A percentile compares a stretch with the other conserved stretches of the same genome.
These are phyloP conservation scores for Andrena haemorrhoa DNA, from an alignment of 2,888 invertebrate genomes.

Conservation along the genomic window DNA sequence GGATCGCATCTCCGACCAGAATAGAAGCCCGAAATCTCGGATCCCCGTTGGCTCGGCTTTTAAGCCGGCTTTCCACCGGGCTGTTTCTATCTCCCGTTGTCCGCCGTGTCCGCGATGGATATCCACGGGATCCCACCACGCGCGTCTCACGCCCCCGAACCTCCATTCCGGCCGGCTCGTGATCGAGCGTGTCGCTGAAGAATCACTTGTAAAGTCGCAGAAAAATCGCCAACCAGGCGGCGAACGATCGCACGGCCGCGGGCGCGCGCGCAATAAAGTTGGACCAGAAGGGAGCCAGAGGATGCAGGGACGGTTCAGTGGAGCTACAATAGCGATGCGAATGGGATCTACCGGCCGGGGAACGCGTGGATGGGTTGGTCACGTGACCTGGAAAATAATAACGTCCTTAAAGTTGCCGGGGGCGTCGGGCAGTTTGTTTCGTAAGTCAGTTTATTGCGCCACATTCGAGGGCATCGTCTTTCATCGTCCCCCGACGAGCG, in stretches of 20 bases:
- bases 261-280: no score
- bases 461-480: constrained; percentile 25
- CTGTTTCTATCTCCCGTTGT: constrained; percentile 15
- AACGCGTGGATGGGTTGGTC: background rate
- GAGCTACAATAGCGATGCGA: background rate
- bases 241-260: no score
- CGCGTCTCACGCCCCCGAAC: constrained; percentile 45
- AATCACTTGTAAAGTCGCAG: constrained; percentile 1
- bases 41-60: constrained; percentile 77
- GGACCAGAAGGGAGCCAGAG: no score
- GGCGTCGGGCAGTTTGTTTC: background rate
- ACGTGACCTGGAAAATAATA: constrained; percentile 20
- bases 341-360: background rate
- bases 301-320: no score
- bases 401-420: background rate
- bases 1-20: constrained; percentile 78
- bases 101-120: background rate
- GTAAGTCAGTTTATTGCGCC: constrained; percentile 19
- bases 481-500: constrained; percentile 15
- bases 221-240: background rate
- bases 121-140: background rate
- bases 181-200: constrained; percentile 16
- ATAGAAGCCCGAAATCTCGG: constrained; percentile 79
- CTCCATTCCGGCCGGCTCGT: constrained; percentile 25
- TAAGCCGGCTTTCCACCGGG: constrained; percentile 54